Evolutionary conservation across 2,888 invertebrate genomes (phyloP).

Genomic region (Stenotaenia linearis): DNA sequence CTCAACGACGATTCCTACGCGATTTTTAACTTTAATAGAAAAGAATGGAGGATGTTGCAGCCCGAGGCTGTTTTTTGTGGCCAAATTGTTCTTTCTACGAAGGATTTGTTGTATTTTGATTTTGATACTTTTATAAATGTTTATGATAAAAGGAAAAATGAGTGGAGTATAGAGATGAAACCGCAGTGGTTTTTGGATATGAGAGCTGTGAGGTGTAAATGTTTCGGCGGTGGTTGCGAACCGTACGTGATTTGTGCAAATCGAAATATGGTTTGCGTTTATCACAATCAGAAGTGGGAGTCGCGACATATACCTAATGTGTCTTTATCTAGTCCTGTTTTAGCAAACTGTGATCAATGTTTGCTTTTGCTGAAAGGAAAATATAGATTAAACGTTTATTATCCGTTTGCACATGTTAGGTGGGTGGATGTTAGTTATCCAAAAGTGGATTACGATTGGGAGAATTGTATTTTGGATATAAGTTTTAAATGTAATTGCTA

Average conservation of each 20-base stretch:
- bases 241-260: no score
- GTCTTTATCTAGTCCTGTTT: no score
- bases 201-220: not conserved
- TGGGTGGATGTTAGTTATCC: not conserved
- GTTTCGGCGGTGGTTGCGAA: not conserved
- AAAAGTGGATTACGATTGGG: not conserved
- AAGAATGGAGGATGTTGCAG: not conserved
- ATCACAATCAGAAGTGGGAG: no score
- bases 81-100: not conserved
- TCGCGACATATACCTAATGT: no score
- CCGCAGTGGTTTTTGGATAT: not conserved
- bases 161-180: no score
- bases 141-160: not conserved
- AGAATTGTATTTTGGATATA: not conserved
- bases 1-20: not conserved
- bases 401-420: not conserved
- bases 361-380: not conserved
- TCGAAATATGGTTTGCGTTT: no score
- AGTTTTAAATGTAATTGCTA: not conserved
- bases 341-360: not conserved
- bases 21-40: not conserved
- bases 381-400: not conserved
- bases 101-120: not conserved
- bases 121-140: not conserved
- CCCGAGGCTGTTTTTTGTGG: not conserved